A percentile compares a stretch with the other conserved stretches of the same genome.
Evolutionary conservation across 2,797 vertebrate species (phyloP).

Genomic region (Orientallactaga sibirica): DNA sequence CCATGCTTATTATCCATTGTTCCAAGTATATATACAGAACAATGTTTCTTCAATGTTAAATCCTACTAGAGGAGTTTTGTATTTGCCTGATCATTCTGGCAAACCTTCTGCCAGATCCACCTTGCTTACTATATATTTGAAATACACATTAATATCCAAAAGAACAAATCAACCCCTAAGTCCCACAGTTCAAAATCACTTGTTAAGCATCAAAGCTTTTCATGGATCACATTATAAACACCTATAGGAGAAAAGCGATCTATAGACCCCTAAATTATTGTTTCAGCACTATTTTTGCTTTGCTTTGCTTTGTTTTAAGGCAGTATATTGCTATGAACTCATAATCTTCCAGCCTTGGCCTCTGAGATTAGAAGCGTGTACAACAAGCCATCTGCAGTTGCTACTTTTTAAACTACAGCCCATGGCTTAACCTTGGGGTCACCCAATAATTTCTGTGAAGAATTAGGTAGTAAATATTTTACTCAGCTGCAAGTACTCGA

Average conservation of each 20-base stretch:
- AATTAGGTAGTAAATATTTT: not conserved
- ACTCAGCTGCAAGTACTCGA: constrained; percentile 23
- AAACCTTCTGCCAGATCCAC: constrained; percentile 1
- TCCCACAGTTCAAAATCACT: constrained; percentile 60
- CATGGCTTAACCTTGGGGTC: not conserved
- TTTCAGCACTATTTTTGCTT: not conserved
- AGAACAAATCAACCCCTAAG: constrained; percentile 30
- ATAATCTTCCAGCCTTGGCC: not conserved
- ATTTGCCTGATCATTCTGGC: constrained; percentile 16
- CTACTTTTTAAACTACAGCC: constrained; percentile 46
- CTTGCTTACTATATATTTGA: not conserved
- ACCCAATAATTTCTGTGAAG: constrained; percentile 34
- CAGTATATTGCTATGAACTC: not conserved
- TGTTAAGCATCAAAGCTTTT: constrained; percentile 53
- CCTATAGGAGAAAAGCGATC: not conserved
- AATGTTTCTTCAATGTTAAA: not conserved
- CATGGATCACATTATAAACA: constrained; percentile 13
- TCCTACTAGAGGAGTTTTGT: not conserved
- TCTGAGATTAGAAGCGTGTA: not conserved
- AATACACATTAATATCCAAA: constrained; percentile 49
- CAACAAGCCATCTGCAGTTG: not conserved
- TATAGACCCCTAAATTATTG: constrained; percentile 12
- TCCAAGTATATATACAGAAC: not conserved
- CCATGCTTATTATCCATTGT: not conserved
- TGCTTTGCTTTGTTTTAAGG: not conserved